phyloP scores from a whole-genome alignment of 2,113 vertebrate species.

The Oryzias melastigma region DNA sequence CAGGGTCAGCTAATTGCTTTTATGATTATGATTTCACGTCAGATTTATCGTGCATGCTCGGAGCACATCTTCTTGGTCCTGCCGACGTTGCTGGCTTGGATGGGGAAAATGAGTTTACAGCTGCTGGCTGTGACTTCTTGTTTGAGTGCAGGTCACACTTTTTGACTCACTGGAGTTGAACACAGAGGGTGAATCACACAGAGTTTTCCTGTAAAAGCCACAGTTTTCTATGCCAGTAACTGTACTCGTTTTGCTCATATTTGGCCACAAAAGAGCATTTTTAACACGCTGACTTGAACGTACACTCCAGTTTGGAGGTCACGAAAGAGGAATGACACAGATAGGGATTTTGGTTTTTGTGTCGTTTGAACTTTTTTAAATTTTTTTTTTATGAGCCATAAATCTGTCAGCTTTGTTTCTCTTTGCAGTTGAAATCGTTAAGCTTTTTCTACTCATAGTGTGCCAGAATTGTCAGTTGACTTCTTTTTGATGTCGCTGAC shows the following conservation, averaged over 20 bases:
- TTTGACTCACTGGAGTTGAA: constrained; percentile 77
- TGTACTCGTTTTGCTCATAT: constrained; percentile 44
- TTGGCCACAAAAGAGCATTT: constrained; percentile 44
- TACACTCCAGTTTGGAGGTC: constrained; percentile 62
- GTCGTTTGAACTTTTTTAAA: constrained; percentile 69
- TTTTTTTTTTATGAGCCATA: constrained; percentile 56
- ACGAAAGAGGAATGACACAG: constrained; percentile 62
- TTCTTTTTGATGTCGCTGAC: constrained; percentile 69
- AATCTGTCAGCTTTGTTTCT: constrained; percentile 64
- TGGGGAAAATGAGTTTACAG: constrained; percentile 77
- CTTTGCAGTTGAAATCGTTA: constrained; percentile 65
- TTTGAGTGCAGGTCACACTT: constrained; percentile 76
- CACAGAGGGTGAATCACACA: constrained; percentile 61
- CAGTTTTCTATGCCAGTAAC: constrained; percentile 50
- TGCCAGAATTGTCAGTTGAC: constrained; percentile 67
- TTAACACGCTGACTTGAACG: constrained; percentile 49
- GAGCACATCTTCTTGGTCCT: constrained; percentile 76
- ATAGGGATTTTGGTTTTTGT: constrained; percentile 62
- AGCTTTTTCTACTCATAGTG: constrained; percentile 52
- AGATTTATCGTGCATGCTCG: constrained; percentile 82
- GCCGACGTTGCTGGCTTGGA: constrained; percentile 71
- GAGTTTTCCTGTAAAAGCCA: constrained; percentile 68
- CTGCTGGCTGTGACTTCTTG: constrained; percentile 73
- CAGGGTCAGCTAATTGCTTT: constrained; percentile 86
- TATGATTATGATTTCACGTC: constrained; percentile 85